Evolutionary conservation across 2,888 invertebrate species (phyloP).

Genomic region (Xestia rhomboidea): DNA sequence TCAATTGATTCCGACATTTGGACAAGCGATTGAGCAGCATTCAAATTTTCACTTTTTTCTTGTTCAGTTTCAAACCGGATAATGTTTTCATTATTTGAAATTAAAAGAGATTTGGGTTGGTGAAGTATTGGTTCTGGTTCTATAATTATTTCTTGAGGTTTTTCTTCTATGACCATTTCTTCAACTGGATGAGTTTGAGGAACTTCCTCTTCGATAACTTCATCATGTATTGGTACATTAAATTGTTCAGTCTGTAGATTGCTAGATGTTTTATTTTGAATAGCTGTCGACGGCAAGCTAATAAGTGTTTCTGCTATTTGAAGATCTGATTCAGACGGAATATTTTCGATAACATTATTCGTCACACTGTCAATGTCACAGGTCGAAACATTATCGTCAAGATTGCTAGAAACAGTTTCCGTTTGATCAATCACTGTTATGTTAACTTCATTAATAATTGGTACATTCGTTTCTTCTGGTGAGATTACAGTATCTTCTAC

Average conservation of each 20-base stretch:
- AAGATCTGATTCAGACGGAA: slow-evolving; percentile 87
- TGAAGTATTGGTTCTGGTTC: slow-evolving; percentile 48
- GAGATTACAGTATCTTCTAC: slow-evolving; percentile 42
- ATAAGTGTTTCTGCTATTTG: slow-evolving; percentile 89
- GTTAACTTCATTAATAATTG: slow-evolving; percentile 34
- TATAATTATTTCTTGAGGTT: slow-evolving; percentile 49
- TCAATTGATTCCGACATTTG: slow-evolving; percentile 88
- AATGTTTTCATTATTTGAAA: slow-evolving; percentile 72
- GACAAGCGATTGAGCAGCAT: slow-evolving; percentile 88
- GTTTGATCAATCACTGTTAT: slow-evolving; percentile 32
- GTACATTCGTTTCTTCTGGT: slow-evolving; percentile 24
- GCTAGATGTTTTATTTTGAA: slow-evolving; percentile 77
- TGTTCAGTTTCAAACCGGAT: slow-evolving; percentile 85
- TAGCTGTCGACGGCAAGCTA: slow-evolving; percentile 85
- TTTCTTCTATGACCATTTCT: slow-evolving; percentile 56
- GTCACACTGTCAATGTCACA: slow-evolving; percentile 33
- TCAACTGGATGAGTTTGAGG: slow-evolving; percentile 55
- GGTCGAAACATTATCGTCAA: slow-evolving; percentile 34
- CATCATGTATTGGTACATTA: slow-evolving; percentile 54
- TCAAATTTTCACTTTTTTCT: slow-evolving; percentile 87
- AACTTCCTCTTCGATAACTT: slow-evolving; percentile 69
- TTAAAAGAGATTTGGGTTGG: slow-evolving; percentile 63
- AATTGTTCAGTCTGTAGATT: slow-evolving; percentile 68
- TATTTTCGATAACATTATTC: slow-evolving; percentile 69
- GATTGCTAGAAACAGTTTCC: slow-evolving; percentile 27